These are phyloP conservation scores for Ptyas mucosa DNA, from an alignment of 2,113 vertebrate species.

Conservation along the genomic window DNA sequence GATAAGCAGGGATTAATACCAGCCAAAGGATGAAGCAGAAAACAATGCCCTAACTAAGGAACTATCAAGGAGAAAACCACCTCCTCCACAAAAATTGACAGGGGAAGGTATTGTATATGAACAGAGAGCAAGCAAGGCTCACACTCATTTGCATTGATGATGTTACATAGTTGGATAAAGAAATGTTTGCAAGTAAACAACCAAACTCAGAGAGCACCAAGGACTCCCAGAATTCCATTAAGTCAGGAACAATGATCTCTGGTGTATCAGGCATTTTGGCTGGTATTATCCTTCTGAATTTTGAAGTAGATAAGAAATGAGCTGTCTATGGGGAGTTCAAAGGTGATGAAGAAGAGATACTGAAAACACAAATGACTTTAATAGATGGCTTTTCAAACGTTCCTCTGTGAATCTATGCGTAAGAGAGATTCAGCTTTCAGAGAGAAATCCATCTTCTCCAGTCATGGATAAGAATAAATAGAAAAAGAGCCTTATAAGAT, in stretches of 20 bases:
- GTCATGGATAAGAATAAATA: not conserved
- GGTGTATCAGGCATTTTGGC: not conserved
- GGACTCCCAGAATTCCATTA: not conserved
- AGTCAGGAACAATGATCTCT: not conserved
- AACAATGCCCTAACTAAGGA: not conserved
- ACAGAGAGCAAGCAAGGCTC: not conserved
- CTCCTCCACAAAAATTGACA: not conserved
- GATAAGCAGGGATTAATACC: not conserved
- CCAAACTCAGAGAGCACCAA: not conserved
- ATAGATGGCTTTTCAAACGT: not conserved
- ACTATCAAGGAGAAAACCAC: not conserved
- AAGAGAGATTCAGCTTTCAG: not conserved
- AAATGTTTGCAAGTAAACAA: not conserved
- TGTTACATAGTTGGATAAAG: not conserved
- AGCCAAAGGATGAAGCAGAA: not conserved
- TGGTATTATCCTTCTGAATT: not conserved
- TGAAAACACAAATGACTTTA: not conserved
- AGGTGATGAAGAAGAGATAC: not conserved
- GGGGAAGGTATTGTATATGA: not conserved
- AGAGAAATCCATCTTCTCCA: not conserved
- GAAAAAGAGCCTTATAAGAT: not conserved
- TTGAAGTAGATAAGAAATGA: not conserved
- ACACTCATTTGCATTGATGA: not conserved
- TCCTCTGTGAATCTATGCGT: not conserved
- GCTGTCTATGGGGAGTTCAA: not conserved